phyloP scores from a whole-genome alignment of 92 coral and sea anemone genomes.

The Diadumene lineata region DNA sequence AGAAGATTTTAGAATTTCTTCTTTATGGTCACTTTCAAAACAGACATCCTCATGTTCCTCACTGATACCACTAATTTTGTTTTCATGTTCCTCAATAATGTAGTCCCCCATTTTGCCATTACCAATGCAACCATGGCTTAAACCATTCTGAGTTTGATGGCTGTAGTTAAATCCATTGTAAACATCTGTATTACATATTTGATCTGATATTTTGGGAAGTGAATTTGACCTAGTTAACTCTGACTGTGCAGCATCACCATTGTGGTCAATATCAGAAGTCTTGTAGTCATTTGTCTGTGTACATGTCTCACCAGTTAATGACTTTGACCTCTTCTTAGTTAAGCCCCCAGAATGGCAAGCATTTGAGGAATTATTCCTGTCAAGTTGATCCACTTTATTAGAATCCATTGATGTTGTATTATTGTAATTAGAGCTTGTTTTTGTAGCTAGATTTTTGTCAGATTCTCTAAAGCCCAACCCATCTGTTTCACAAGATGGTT shows the following conservation, averaged over 20 bases:
- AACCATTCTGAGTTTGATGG: too few relatives aligned
- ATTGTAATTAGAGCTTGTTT: not conserved
- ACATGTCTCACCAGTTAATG: conserved; percentile 24
- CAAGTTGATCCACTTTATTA: not conserved
- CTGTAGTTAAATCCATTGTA: not conserved
- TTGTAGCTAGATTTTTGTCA: not conserved
- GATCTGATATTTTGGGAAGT: conserved; percentile 39
- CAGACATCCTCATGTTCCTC: not conserved
- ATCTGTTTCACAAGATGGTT: conserved; percentile 4
- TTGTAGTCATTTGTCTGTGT: not conserved
- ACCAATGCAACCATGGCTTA: not conserved
- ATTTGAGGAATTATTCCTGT: not conserved
- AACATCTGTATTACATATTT: not conserved
- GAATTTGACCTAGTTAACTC: conserved; percentile 41
- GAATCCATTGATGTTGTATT: conserved; percentile 3
- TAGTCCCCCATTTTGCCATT: not conserved
- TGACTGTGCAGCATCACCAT: not conserved
- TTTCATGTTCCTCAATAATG: not conserved
- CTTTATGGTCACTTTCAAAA: not conserved
- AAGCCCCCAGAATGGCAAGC: too few relatives aligned
- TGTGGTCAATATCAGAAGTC: not conserved
- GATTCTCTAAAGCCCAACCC: conserved; percentile 8
- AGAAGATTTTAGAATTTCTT: not conserved
- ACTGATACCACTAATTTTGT: not conserved
- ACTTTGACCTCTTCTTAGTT: conserved; percentile 32